phyloP scores from a whole-genome alignment of 2,113 vertebrate species.

The Archilochus colubris region DNA sequence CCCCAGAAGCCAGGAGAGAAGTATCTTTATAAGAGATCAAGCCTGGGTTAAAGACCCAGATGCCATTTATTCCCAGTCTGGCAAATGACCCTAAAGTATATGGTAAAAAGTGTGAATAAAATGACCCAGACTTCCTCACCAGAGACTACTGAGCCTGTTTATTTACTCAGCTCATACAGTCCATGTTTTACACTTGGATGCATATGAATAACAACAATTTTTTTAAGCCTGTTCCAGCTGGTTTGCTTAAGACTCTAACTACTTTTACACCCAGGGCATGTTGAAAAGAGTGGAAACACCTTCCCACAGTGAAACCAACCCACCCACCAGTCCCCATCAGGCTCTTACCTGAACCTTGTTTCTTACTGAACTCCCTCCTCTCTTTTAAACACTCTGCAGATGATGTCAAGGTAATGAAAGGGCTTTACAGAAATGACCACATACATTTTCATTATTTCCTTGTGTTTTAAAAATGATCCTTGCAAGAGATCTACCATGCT shows the following conservation, averaged over 20 bases:
- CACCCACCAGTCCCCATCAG: neutral
- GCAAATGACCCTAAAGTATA: constrained; percentile 23
- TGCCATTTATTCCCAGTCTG: constrained; percentile 54
- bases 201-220: constrained; percentile 55
- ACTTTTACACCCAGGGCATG: constrained; percentile 3
- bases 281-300: constrained; percentile 1
- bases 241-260: constrained; percentile 29
- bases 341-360: neutral
- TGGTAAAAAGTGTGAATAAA: constrained; percentile 60
- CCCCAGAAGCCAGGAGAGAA: neutral
- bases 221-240: constrained; percentile 49
- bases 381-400: neutral
- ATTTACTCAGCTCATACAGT: constrained; percentile 57
- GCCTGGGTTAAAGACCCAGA: constrained; percentile 27
- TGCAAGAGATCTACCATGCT: neutral
- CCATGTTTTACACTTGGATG: constrained; percentile 63
- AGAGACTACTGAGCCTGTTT: constrained; percentile 52
- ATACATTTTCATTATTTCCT: neutral
- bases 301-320: neutral
- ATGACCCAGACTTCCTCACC: constrained; percentile 39
- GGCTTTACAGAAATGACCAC: neutral
- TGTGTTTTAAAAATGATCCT: neutral
- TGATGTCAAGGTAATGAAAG: neutral
- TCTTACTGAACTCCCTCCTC: neutral
- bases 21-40: neutral